Evolutionary conservation across 2,113 vertebrate species (phyloP), one percentile per base, ranked within the genome.

Genomic region (Phoenicopterus ruber): DNA sequence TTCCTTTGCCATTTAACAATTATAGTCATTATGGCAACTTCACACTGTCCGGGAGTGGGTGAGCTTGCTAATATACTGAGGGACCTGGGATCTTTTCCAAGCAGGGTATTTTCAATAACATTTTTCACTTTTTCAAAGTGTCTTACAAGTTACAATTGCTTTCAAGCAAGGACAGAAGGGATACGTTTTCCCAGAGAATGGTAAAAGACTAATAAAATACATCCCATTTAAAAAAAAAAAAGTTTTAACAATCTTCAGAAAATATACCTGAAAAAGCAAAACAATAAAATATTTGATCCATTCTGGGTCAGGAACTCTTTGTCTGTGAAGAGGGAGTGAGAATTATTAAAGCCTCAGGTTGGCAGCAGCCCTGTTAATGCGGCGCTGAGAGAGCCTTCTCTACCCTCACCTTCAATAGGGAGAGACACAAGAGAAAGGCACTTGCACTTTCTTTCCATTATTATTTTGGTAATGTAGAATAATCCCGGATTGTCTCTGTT

Each of bases 221-320:
- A 88, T 19, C 17, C 29, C 34, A 67, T 46, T 63, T 5, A 17
- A 44, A 38, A 47, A 59, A 57, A 40, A 17, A 36, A 66, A 71
- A 50, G 32, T 34, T 94, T 93, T 73, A 86, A 71, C 20, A 73
- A 44, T 70, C 67, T 71, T 84, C 62, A 82, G 34, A 74, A 90
- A 93, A 86, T 58, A 88, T 24, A 12, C 46, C 59, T 73, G 46
- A 61, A 91, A 94, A 88, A 77, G n/a, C 21, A 78, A 88, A 86
- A 67, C 52, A 86, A 70, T 80, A 85, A 77, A 96, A 90, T 25
- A 81, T 85, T 92, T 73, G 79, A 95, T 71, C 82, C 44, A 71
- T 80, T 78, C 38, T 81, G 73, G 52, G 82, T 86, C 80, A 94
- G 59, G 72, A 92, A 59, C 47, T 62, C 47, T 74, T 79, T 55